A percentile compares a stretch with the other conserved stretches of the same genome.
These are phyloP conservation scores for Dipodomys stephensi DNA, from an alignment of 2,113 vertebrate genomes.

Conservation along the genomic window DNA sequence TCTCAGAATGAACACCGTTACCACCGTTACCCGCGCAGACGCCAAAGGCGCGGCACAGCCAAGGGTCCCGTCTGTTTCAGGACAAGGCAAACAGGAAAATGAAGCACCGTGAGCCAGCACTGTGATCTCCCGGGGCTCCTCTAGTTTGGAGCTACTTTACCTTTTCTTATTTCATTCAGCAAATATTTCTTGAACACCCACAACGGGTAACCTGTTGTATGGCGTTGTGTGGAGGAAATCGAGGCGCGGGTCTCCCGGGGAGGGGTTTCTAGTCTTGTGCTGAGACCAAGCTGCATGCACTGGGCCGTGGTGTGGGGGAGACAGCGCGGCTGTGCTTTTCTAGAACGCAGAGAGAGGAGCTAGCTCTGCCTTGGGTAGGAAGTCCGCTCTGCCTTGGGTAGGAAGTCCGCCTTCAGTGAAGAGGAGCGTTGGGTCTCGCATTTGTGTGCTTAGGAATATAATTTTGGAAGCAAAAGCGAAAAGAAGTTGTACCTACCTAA, in stretches of 20 bases:
- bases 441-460: background rate
- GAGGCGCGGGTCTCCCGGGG: slow-evolving; percentile 22
- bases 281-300: background rate
- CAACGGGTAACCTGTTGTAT: slow-evolving; percentile 55
- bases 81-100: slow-evolving; percentile 15
- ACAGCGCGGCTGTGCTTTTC: no score
- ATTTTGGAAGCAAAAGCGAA: slow-evolving; percentile 19
- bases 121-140: slow-evolving; percentile 61
- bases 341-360: no score
- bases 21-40: background rate
- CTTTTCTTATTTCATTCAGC: slow-evolving; percentile 77
- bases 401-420: background rate
- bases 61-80: background rate
- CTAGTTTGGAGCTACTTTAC: slow-evolving; percentile 70
- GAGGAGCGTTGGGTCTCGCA: background rate
- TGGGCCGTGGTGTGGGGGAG: background rate
- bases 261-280: slow-evolving; percentile 54
- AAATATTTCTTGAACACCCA: slow-evolving; percentile 65
- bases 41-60: background rate
- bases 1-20: background rate
- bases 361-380: background rate
- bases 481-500: background rate
- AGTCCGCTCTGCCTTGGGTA: background rate
- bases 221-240: slow-evolving; percentile 66
- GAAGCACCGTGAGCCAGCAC: background rate